Base-by-base conservation (phyloP, 1,140 invertebrate genomes). In the Bombus superbus region DNA sequence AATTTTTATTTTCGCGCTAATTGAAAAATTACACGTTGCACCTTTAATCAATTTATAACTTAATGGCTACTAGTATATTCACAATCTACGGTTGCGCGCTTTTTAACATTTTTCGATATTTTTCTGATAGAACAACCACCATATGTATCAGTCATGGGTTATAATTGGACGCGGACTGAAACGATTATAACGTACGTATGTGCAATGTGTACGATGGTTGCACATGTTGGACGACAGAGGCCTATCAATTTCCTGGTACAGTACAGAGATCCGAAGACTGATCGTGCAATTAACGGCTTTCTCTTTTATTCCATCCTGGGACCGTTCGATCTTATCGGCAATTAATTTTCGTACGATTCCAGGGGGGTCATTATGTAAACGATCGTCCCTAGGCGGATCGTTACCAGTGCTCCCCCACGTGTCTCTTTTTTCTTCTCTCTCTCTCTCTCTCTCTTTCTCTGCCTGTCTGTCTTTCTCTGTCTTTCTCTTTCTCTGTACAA, bases 341-440 rank as follows among this genome's bases (percentile, higher is more conserved):
- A 93, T 93, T 93, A 93, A 93, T 93, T 93, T 90, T 91, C 88
- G 84, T 88, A 86, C 87, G 89, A 92, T 91, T 93, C 89, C 78
- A 83, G 85, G 88, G 88, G 91, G 86, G 88, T 92, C 93, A 92
- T 93, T 93, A 93, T 93, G 92, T 91, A 93, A 93, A 93, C 93
- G 92, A 92, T 91, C 86, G 85, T 83, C 90, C 90, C 82, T 79
- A 88, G 84, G 90, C 83, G 84, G 90, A 92, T 93, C 91, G 90
- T 92, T 92, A 88, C 89, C 73, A 38, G 22, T 35, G 59, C 59
- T 68, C 71, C 75, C 75, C 40, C 72, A 68, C 73, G 35, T 71
- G 32, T 81, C 77, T 64, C 59, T n/a, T 13, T 22, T n/a, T 38
- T 82, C 35, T 53, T 32, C 62, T 47, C 35, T 32, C 22, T 32